phyloP scores from a whole-genome alignment of 2,797 vertebrate genomes.

The Silurus lanzhouensis region DNA sequence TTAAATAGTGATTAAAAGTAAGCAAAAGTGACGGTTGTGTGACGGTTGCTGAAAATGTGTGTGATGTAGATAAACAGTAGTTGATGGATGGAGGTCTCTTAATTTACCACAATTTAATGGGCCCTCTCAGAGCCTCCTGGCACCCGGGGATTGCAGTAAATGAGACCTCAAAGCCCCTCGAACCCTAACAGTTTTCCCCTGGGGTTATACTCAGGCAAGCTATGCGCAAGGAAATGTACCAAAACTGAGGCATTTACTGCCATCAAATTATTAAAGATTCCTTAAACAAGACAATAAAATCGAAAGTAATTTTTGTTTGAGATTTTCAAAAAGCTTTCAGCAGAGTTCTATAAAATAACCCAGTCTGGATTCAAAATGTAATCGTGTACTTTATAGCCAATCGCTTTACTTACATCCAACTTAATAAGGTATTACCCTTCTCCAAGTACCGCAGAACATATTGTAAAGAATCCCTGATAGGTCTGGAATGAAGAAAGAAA shows the following conservation, averaged over 20 bases:
- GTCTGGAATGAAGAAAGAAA: slow-evolving; percentile 45
- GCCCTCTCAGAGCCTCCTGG: slow-evolving; percentile 35
- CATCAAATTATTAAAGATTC: not conserved
- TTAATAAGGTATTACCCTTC: slow-evolving; percentile 39
- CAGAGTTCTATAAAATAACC: not conserved
- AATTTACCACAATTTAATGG: slow-evolving; percentile 48
- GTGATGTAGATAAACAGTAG: slow-evolving; percentile 44
- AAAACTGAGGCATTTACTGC: not conserved
- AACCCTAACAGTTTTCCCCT: not conserved
- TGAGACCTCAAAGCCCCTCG: slow-evolving; percentile 19
- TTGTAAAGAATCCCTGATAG: slow-evolving; percentile 47
- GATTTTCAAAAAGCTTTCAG: not conserved
- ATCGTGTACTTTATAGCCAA: slow-evolving; percentile 25
- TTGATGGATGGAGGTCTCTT: slow-evolving; percentile 48
- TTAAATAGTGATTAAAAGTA: slow-evolving; percentile 29
- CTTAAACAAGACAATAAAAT: not conserved
- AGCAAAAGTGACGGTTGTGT: slow-evolving; percentile 22
- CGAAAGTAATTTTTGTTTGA: not conserved
- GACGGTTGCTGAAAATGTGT: slow-evolving; percentile 33
- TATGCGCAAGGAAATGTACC: not conserved
- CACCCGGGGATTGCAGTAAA: slow-evolving; percentile 36
- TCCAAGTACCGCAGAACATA: slow-evolving; percentile 37
- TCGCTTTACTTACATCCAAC: slow-evolving; percentile 11
- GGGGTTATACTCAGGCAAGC: slow-evolving; percentile 17
- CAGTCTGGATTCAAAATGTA: not conserved